Evolutionary conservation across 92 coral and sea anemone species (phyloP), one percentile per base, ranked within the genome.

Genomic region (Palythoa caribaeorum): DNA sequence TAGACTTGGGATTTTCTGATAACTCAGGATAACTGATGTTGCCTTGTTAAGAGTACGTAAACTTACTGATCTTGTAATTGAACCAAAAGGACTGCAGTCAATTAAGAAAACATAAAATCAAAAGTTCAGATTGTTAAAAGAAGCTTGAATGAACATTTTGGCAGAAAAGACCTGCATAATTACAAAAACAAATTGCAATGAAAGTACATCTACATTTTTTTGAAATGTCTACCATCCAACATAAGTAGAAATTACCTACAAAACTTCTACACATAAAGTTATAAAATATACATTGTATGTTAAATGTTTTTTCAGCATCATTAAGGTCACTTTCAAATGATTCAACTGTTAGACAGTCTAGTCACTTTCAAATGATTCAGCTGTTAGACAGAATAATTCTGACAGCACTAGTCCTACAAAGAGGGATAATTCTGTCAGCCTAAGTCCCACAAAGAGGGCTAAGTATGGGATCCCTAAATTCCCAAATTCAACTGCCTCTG

Each of bases 21-120:
- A 87, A n/a, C n/a, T n/a, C 92, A 69, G 92, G 90, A 15, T 91
- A 50, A 38, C 94, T 11, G 84, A 88, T 88, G 92, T 88, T n/a
- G 92, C 92, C 3, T 72, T 91, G 62, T 84, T 92, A 21, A 77
- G 94, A 88, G 92, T 69, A 50, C 39, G 63, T 1, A 88, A 38
- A 10, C 77, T 84, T 8, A 20, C 84, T 12, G 71, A 91, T 40
- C 91, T 87, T 78, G 90, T 87, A 12, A 68, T 69, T 62, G 76
- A 87, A 77, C 90, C 68, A 52, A 76, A 89, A 28, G 77, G 92
- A 84, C 89, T 89, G 47, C 83, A 77, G n/a, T 75, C 92, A 8
- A 63, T 89, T 84, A 84, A 89, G 72, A 84, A 89, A 76, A 83
- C 76, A 1, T 89, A 89, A 83, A 89, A 84, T 84, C 84, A 89